phyloP scores from a whole-genome alignment of 2,888 invertebrate genomes.

The Carterocephalus palaemon region DNA sequence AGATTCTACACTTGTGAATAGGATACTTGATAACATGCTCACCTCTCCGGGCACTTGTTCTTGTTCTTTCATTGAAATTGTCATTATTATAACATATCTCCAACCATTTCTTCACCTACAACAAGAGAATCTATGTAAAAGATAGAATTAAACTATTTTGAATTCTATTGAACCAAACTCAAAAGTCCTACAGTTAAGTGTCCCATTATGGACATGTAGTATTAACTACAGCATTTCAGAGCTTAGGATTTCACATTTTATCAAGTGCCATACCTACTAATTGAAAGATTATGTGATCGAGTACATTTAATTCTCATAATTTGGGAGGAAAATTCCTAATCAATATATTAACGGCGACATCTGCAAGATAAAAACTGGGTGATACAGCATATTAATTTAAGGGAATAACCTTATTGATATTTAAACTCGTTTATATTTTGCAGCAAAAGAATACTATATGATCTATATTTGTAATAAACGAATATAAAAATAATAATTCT shows the following conservation, averaged over 20 bases:
- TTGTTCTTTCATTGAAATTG: conserved; percentile 77
- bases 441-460: conserved; percentile 45
- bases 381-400: background rate
- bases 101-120: conserved; percentile 59
- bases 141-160: too few species aligned
- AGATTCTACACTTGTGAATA: too few species aligned
- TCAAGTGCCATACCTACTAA: too few species aligned
- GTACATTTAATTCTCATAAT: conserved; percentile 21
- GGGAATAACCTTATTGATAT: conserved; percentile 6
- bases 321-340: conserved; percentile 30
- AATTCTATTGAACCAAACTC: too few species aligned
- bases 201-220: too few species aligned
- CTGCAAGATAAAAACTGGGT: conserved; percentile 10
- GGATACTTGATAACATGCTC: too few species aligned
- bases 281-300: too few species aligned
- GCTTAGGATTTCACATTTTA: too few species aligned
- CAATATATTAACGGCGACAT: conserved; percentile 32
- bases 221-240: too few species aligned
- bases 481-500: conserved; percentile 56
- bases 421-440: conserved; percentile 30
- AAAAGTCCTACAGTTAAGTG: too few species aligned
- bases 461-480: conserved; percentile 5
- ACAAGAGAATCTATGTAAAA: conserved; percentile 27
- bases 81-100: conserved; percentile 69
- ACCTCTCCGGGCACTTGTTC: conserved; percentile 74